Conservation (phyloP, 2,888 invertebrate genomes). For the Linyphia triangularis region DNA sequence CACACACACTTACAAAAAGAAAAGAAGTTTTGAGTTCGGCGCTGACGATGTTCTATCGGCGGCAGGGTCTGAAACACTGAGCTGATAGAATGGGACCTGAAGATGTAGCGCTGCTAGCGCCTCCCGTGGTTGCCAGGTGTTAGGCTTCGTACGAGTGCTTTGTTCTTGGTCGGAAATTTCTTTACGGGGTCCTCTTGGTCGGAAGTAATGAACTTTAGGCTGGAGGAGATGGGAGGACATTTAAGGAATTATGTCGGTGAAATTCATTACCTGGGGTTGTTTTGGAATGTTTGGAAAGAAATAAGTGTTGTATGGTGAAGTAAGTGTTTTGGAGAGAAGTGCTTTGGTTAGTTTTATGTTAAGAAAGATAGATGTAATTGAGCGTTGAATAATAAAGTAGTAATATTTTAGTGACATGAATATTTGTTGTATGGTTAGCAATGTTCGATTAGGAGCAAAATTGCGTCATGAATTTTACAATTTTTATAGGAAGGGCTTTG, state of each 20-base stretch:
- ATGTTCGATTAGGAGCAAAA: too few relatives aligned
- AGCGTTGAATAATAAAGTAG: too few relatives aligned
- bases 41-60: not conserved
- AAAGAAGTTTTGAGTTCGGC: not conserved
- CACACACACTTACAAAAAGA: not conserved
- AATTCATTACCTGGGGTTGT: constrained; percentile 26
- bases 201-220: constrained; percentile 38
- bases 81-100: not conserved
- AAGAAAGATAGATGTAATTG: too few relatives aligned
- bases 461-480: too few relatives aligned
- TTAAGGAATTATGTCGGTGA: constrained; percentile 17
- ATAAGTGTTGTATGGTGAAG: not conserved
- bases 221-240: constrained; percentile 1
- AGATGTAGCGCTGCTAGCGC: constrained; percentile 35
- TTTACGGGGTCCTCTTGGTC: not conserved
- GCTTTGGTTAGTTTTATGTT: not conserved
- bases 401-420: too few relatives aligned
- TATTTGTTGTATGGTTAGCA: too few relatives aligned
- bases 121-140: constrained; percentile 20
- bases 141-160: constrained; percentile 9
- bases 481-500: too few relatives aligned
- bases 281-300: not conserved
- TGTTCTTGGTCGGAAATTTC: constrained; percentile 14
- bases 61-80: constrained; percentile 31
- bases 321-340: not conserved